These are phyloP conservation scores for Xanthia icteritia DNA, from an alignment of 2,888 invertebrate species.

Conservation along the genomic window DNA sequence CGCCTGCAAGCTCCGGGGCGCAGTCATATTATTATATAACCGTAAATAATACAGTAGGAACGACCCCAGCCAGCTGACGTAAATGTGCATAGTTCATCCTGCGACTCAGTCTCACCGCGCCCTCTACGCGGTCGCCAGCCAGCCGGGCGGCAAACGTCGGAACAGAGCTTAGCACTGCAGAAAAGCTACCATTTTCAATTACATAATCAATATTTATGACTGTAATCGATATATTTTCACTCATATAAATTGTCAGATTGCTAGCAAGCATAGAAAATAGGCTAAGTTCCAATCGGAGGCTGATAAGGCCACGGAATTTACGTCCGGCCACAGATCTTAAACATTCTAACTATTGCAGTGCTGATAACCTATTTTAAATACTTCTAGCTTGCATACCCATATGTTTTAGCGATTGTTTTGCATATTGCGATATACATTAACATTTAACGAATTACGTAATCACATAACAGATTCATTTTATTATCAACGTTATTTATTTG, in stretches of 20 bases:
- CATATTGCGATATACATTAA: constrained; percentile 41
- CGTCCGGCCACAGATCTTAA: constrained; percentile 60
- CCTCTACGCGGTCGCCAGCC: constrained; percentile 58
- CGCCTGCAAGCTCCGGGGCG: constrained; percentile 33
- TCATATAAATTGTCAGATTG: constrained; percentile 45
- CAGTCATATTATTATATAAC: constrained; percentile 55
- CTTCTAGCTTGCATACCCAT: constrained; percentile 55
- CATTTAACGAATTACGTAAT: constrained; percentile 28
- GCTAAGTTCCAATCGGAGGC: constrained; percentile 63
- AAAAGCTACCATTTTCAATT: constrained; percentile 54
- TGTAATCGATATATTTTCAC: constrained; percentile 40
- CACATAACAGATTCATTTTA: constrained; percentile 1
- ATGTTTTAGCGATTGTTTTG: constrained; percentile 61
- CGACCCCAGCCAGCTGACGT: constrained; percentile 58
- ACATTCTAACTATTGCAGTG: constrained; percentile 56
- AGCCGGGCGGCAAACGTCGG: constrained; percentile 41
- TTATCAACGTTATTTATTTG: constrained; percentile 16
- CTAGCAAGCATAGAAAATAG: constrained; percentile 59
- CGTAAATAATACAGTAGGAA: constrained; percentile 57
- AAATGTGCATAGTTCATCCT: constrained; percentile 66
- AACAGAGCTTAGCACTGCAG: constrained; percentile 49
- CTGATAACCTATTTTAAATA: constrained; percentile 67
- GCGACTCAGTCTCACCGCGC: constrained; percentile 61
- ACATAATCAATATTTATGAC: constrained; percentile 51
- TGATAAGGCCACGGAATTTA: constrained; percentile 64